phyloP scores from a whole-genome alignment of 2,888 invertebrate species.

The Eupithecia centaureata region DNA sequence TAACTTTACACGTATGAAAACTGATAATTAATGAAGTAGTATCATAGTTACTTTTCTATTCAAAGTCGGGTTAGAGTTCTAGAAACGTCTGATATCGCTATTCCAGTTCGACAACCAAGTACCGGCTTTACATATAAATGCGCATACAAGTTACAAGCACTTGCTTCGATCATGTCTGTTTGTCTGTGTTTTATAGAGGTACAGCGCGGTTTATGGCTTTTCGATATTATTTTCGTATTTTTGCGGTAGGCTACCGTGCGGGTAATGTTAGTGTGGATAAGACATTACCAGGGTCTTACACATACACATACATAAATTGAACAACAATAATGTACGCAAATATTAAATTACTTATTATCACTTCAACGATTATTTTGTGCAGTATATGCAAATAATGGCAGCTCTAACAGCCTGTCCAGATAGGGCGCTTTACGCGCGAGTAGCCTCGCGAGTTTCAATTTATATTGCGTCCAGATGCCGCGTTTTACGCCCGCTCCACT shows the following conservation, averaged over 20 bases:
- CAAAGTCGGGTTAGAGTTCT: not conserved
- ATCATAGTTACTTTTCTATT: no score
- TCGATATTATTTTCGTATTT: slow-evolving; percentile 81
- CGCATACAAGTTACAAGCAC: slow-evolving; percentile 60
- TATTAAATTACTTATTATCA: not conserved
- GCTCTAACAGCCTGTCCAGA: no score
- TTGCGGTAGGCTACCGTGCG: slow-evolving; percentile 62
- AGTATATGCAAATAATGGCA: not conserved
- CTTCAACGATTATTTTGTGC: not conserved
- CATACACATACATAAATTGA: not conserved
- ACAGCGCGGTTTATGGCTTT: slow-evolving; percentile 74
- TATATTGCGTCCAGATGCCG: no score
- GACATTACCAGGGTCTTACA: not conserved
- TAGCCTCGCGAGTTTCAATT: no score
- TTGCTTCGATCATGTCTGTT: slow-evolving; percentile 79
- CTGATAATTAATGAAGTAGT: no score
- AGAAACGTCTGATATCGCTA: not conserved
- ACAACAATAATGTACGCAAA: not conserved
- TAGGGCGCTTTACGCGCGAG: no score
- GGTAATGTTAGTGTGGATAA: slow-evolving; percentile 55
- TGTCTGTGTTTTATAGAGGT: slow-evolving; percentile 81
- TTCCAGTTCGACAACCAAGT: not conserved
- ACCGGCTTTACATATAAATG: slow-evolving; percentile 18
- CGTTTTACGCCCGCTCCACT: no score
- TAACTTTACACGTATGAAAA: no score